Percentiles rank a stretch among this genome's conserved stretches.
Conservation (phyloP, 2,888 invertebrate species). For the Sialis fuliginosa region DNA sequence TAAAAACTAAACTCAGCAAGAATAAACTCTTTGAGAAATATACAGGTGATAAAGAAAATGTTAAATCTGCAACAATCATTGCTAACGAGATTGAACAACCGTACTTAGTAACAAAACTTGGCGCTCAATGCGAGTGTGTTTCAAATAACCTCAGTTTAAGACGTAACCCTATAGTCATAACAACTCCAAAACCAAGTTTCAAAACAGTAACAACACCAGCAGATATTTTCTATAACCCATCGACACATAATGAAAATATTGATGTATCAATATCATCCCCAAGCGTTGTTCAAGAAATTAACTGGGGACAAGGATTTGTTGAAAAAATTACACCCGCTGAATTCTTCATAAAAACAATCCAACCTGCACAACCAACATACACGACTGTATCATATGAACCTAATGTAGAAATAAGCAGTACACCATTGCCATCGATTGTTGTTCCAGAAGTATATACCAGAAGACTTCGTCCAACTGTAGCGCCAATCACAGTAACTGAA, state of each 20-base stretch:
- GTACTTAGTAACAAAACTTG: slow-evolving; percentile 47
- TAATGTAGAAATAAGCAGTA: not conserved
- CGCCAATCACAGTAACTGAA: slow-evolving; percentile 21
- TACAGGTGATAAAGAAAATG: too few species aligned
- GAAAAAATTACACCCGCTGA: slow-evolving; percentile 16
- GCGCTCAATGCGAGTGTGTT: slow-evolving; percentile 54
- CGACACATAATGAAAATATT: not conserved
- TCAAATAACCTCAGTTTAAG: slow-evolving; percentile 35
- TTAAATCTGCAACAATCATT: too few species aligned
- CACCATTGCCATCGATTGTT: slow-evolving; percentile 7
- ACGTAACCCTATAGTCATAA: slow-evolving; percentile 1
- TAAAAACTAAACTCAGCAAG: too few species aligned
- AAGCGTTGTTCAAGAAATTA: not conserved
- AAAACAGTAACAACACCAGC: not conserved
- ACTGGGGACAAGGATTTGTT: slow-evolving; percentile 8
- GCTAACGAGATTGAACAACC: slow-evolving; percentile 28
- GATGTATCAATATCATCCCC: not conserved
- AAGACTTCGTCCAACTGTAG: not conserved
- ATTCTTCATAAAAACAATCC: slow-evolving; percentile 12
- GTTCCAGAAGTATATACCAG: slow-evolving; percentile 8
- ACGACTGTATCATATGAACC: slow-evolving; percentile 5
- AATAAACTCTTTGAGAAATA: too few species aligned
- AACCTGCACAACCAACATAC: slow-evolving; percentile 9
- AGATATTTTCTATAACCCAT: not conserved
- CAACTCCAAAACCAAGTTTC: not conserved